phyloP scores from a whole-genome alignment of 2,797 vertebrate genomes.

The Rhabdophis nuchalis region DNA sequence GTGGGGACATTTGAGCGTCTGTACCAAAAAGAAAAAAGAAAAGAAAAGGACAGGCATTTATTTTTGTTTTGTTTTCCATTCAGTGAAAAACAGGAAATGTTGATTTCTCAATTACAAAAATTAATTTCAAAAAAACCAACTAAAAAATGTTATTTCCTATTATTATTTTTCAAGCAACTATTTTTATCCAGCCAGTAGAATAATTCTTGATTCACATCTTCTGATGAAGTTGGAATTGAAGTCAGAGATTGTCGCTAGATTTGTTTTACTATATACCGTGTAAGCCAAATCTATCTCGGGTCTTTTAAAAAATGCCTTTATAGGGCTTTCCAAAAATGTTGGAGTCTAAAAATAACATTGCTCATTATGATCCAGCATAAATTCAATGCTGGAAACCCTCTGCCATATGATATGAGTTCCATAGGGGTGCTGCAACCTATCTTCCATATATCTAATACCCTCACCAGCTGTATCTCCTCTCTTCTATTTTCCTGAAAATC shows the following conservation, averaged over 20 bases:
- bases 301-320: not conserved
- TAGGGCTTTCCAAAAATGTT: not conserved
- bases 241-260: not conserved
- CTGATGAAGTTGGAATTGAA: not conserved
- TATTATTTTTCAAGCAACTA: not conserved
- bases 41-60: not conserved
- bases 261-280: not conserved
- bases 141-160: not conserved
- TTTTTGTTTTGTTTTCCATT: not conserved
- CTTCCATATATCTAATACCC: not conserved
- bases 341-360: not conserved
- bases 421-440: not conserved
- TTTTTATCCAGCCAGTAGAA: not conserved
- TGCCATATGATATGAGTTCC: not conserved
- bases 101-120: not conserved
- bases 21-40: not conserved
- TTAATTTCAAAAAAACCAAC: too few species aligned
- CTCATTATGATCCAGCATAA: not conserved
- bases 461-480: not conserved
- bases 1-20: not conserved
- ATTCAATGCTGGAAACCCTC: not conserved
- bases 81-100: too few species aligned
- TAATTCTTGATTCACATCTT: not conserved
- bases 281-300: not conserved
- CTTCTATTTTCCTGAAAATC: not conserved